Base-by-base conservation (phyloP, 1,140 invertebrate species). In the Micrasema minimum region DNA sequence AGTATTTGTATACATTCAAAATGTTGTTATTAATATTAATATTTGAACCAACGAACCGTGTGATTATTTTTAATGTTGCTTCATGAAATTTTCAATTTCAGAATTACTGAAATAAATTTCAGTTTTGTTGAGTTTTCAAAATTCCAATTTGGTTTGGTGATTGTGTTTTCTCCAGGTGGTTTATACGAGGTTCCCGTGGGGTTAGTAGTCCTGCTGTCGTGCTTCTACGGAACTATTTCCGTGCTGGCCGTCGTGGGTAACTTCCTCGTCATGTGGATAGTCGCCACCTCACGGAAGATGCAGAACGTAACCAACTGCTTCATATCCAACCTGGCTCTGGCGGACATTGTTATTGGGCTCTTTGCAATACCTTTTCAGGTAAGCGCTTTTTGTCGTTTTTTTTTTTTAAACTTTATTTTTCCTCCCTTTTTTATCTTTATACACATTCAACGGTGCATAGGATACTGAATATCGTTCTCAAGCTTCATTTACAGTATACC, bases 301-400 rank as follows among this genome's bases (percentile, higher is more conserved):
- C 92, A 92, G 64, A 92, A 90, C 51, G 91, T 93, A 64, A 94
- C 92, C 18, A 94, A 93, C 78, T 91, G 90, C 76, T 93, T 92
- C 81, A 94, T 94, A 51, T 89, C 91, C 1, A 93, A 93, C 81
- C 81, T 93, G 70, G 91, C 91, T 2, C 79, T 92, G 66, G 91
- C 91, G 11, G 92, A 93, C 77, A 91, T 93, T 70, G 88, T 92
- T 64, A 92, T 93, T 78, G 91, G 90, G 68, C 80, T 93, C 38
- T 93, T 93, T 76, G 88, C 89, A 46, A 91, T 93, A 80, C 92
- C 92, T 51, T 95, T 95, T 83, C 92, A 91, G 86, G 90, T 91
- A 83, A 86, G 83, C 12, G 11, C n/a, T n/a, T n/a, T n/a, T n/a
- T n/a, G n/a, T n/a, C n/a, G n/a, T n/a, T n/a, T n/a, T n/a, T 43